A percentile compares a stretch with the other conserved stretches of the same genome.
Evolutionary conservation across 1,140 invertebrate species (phyloP).

Genomic region (Aphelenchoides fujianensis): DNA sequence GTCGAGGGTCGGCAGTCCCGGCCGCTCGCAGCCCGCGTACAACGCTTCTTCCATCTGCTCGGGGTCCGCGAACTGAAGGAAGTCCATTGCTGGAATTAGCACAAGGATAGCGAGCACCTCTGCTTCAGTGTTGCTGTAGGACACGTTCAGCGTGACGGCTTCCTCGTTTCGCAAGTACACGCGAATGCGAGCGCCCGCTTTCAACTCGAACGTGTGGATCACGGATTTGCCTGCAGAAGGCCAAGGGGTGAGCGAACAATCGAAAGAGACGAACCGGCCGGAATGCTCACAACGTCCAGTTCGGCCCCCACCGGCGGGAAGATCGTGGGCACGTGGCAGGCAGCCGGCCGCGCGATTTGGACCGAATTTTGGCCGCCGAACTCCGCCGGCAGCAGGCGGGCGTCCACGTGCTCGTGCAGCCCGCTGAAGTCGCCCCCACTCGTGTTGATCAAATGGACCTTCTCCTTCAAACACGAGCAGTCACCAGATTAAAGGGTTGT

Average conservation of each 20-base stretch:
- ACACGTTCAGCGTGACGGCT: constrained; percentile 40
- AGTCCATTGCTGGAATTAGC: too few species aligned
- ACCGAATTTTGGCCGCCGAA: constrained; percentile 17
- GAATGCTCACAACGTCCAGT: constrained; percentile 30
- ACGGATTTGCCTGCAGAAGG: constrained; percentile 29
- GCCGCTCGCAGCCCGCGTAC: constrained; percentile 53
- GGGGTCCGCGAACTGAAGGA: too few species aligned
- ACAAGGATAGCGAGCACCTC: background rate
- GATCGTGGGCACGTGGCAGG: constrained; percentile 19
- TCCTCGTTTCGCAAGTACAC: constrained; percentile 25
- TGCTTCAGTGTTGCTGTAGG: constrained; percentile 16
- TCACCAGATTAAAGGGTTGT: constrained; percentile 10
- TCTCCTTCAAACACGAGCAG: constrained; percentile 13
- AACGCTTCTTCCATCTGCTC: constrained; percentile 24
- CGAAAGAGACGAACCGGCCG: too few species aligned
- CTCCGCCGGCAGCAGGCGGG: background rate
- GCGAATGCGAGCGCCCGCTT: constrained; percentile 21
- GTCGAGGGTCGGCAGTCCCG: constrained; percentile 50
- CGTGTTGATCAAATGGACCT: constrained; percentile 24
- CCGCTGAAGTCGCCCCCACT: background rate
- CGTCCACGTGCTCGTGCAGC: constrained; percentile 17
- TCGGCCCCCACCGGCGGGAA: background rate
- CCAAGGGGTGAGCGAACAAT: too few species aligned
- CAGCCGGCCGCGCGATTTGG: background rate
- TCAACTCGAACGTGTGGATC: constrained; percentile 31